Base-by-base conservation (phyloP, 2,888 invertebrate species). In the Synergus gifuensis region DNA sequence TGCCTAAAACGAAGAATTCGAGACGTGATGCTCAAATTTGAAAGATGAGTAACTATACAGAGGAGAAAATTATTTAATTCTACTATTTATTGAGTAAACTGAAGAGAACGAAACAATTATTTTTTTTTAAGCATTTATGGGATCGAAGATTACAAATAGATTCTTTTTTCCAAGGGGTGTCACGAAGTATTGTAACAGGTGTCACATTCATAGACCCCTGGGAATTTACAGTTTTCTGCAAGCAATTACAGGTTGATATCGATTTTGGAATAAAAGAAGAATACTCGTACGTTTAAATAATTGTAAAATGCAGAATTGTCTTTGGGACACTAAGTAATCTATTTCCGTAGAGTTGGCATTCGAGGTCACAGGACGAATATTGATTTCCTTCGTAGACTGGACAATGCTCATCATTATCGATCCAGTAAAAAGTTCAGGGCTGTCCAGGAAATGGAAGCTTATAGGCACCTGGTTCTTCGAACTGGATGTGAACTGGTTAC, bases 341-440 rank as follows among this genome's bases (percentile, higher is more conserved):
- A 76, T 76, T 79, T 79, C 73, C 73, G 73, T 79, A 81, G 64
- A 80, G 76, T 79, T 79, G 79, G 79, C 81, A 85, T 86, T 86
- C 83, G 87, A 88, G 88, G 88, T 87, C 87, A 83, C 88, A 88
- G 89, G 90, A 90, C 88, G 83, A 82, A 88, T 88, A 88, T 90
- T 88, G 88, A 89, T 90, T 89, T 86, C 84, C 83, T 81, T 85
- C 81, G 82, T 81, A 83, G 85, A 87, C 88, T 87, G 89, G 88
- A 88, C 89, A 89, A 87, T 85, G 86, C 86, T 28, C 28, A 28
- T 82, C 84, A 86, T 88, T 89, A 89, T 90, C 89, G 89, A 90
- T 88, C 89, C 83, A 86, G 79, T 88, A 86, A 89, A 90, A 90
- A 91, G 90, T 90, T 90, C 91, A 90, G 89, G 91, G 90, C 89